Base-by-base conservation (phyloP, 2,113 vertebrate genomes). In the Ophiodon elongatus region DNA sequence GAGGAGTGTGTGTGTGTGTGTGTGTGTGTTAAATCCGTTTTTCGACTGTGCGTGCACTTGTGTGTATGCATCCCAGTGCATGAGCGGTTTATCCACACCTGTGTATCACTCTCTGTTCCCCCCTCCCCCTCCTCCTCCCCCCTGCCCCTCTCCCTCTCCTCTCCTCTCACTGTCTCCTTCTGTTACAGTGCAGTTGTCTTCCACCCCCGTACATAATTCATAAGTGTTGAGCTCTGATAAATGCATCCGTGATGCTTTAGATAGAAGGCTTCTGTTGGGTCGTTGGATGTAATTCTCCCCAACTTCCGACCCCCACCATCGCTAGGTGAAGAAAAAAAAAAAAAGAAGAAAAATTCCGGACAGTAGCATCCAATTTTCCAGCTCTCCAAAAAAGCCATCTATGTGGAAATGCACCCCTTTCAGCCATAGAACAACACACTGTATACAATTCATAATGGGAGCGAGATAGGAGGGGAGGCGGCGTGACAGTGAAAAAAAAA, bases 371-470 rank as follows among this genome's bases (percentile, higher is more conserved):
- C 89, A 91, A 92, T 93, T 90, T 91, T 79, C 88, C 66, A 78
- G 80, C 78, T 73, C 37, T 79, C 67, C 57, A 33, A 74, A 89
- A 92, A 92, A 92, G 76, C 86, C 82, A 91, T 92, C 86, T 88
- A 91, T 92, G 91, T 93, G 91, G 92, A 93, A 93, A 94, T 92
- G 86, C 85, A 84, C 80, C 69, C 75, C 86, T 85, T 76, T 78
- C 77, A 74, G 84, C 86, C 19, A 43, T 82, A 80, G 82, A 89
- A 84, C 82, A 90, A 88, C 89, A 85, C 68, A 83, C 73, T 76
- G 85, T 86, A 83, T 85, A 83, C 80, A 73, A 87, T 73, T 86
- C 73, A 85, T 92, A 89, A 85, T 82, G 47, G 75, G 73, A 73
- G 66, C 9, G 69, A 73, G 83, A 88, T 81, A 59, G 77, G 41